Evolutionary conservation across 2,888 invertebrate species (phyloP).

Genomic region (Petrophora chlorosata): DNA sequence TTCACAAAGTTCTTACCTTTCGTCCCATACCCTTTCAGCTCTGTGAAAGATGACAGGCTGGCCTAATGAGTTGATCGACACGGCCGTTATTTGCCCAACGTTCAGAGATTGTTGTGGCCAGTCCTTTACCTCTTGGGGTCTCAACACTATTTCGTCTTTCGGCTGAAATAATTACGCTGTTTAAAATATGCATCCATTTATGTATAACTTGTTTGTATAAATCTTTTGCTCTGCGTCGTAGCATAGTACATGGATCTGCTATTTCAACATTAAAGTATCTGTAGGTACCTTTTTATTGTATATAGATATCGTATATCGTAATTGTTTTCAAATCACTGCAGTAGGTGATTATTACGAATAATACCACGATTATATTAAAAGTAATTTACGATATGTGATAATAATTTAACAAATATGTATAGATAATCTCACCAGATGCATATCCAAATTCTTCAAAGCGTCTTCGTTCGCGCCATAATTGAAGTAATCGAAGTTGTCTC

Average conservation of each 20-base stretch:
- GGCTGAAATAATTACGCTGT: constrained; percentile 61
- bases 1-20: constrained; percentile 73
- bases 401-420: too few relatives aligned
- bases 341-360: too few relatives aligned
- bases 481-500: constrained; percentile 76
- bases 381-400: too few relatives aligned
- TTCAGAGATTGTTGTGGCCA: constrained; percentile 85
- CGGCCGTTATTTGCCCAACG: constrained; percentile 93
- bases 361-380: too few relatives aligned
- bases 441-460: constrained; percentile 66
- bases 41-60: constrained; percentile 94
- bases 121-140: constrained; percentile 86
- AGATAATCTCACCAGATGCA: constrained; percentile 60
- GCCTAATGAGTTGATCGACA: constrained; percentile 91
- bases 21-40: constrained; percentile 90
- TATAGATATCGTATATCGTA: background rate
- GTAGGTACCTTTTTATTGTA: too few relatives aligned
- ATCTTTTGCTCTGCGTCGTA: too few relatives aligned
- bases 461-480: constrained; percentile 73
- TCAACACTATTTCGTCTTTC: constrained; percentile 77
- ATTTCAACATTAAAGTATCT: too few relatives aligned
- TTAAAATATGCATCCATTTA: too few relatives aligned
- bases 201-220: too few relatives aligned
- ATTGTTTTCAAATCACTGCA: background rate
- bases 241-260: too few relatives aligned